Evolutionary conservation across 1,140 invertebrate genomes (phyloP).

Genomic region (Ephestia elutella): DNA sequence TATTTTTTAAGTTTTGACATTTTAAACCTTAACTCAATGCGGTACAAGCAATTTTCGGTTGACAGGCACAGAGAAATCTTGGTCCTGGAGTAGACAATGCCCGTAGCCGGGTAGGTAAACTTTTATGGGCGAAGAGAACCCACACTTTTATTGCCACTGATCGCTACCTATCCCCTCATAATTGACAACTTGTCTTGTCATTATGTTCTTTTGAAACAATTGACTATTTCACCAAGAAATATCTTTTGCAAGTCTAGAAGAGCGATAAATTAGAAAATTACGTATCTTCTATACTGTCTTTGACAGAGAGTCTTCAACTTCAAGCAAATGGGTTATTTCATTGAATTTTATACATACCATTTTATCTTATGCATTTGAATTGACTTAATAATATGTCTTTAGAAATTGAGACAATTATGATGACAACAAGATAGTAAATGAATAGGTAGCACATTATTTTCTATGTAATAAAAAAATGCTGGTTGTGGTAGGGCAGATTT

Average conservation of each 20-base stretch:
- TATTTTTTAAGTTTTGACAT: slow-evolving; percentile 13
- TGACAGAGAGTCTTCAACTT: no score
- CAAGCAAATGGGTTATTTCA: no score
- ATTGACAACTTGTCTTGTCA: slow-evolving; percentile 68
- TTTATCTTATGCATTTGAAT: no score
- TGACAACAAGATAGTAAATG: no score
- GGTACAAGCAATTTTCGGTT: slow-evolving; percentile 23
- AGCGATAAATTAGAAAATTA: background rate
- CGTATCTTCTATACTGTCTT: background rate
- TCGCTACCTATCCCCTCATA: slow-evolving; percentile 69
- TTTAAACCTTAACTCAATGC: slow-evolving; percentile 33
- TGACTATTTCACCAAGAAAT: slow-evolving; percentile 19
- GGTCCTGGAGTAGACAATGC: slow-evolving; percentile 40
- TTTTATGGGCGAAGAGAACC: slow-evolving; percentile 65
- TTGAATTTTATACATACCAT: no score
- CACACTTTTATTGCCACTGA: slow-evolving; percentile 69
- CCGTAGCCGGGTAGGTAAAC: slow-evolving; percentile 59
- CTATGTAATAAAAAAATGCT: slow-evolving; percentile 7
- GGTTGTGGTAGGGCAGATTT: slow-evolving; percentile 44
- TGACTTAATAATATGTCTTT: no score
- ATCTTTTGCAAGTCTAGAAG: background rate
- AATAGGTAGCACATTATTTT: no score
- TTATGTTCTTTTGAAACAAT: slow-evolving; percentile 65
- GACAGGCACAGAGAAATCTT: slow-evolving; percentile 28
- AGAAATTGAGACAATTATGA: no score